Percentiles rank a stretch among this genome's conserved stretches.
Conservation (phyloP, 2,888 invertebrate genomes). For the Drosophila barbarae region DNA sequence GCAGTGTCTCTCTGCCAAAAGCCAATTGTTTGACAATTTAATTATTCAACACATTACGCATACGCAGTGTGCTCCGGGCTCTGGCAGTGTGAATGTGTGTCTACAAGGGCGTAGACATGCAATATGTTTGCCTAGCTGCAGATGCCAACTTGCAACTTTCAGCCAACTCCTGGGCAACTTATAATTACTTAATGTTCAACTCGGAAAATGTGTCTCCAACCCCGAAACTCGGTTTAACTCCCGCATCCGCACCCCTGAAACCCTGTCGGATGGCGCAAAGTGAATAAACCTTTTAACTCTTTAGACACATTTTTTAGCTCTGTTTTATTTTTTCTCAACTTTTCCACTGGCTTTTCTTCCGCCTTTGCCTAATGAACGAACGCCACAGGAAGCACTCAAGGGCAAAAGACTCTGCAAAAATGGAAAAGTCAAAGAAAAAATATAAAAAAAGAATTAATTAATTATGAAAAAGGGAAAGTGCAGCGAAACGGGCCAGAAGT, state of each 20-base stretch:
- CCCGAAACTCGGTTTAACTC: conserved; percentile 27
- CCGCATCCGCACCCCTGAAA: conserved; percentile 13
- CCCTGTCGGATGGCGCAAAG: conserved; percentile 44
- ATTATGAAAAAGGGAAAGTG: conserved; percentile 25
- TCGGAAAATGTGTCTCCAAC: conserved; percentile 32
- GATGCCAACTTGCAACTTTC: conserved; percentile 56
- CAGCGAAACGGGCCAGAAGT: conserved; percentile 5
- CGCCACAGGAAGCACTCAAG: conserved; percentile 68
- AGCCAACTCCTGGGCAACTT: conserved; percentile 54
- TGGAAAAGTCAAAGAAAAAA: conserved; percentile 28
- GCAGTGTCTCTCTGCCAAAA: conserved; percentile 23
- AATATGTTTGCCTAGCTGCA: conserved; percentile 41
- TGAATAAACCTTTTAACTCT: conserved; percentile 69
- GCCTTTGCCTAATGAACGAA: conserved; percentile 57
- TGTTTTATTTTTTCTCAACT: conserved; percentile 21
- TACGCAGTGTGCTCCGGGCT: conserved; percentile 46
- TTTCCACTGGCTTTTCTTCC: conserved; percentile 43
- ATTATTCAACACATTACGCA: conserved; percentile 63
- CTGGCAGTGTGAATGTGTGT: conserved; percentile 3
- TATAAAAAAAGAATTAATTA: conserved; percentile 20
- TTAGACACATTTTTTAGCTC: conserved; percentile 37
- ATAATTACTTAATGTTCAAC: conserved; percentile 67
- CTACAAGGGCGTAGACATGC: conserved; percentile 35
- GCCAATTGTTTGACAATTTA: conserved; percentile 67
- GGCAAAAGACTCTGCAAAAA: conserved; percentile 38